Conservation (phyloP, 2,797 vertebrate species). For the Peromyscus nudipes region DNA sequence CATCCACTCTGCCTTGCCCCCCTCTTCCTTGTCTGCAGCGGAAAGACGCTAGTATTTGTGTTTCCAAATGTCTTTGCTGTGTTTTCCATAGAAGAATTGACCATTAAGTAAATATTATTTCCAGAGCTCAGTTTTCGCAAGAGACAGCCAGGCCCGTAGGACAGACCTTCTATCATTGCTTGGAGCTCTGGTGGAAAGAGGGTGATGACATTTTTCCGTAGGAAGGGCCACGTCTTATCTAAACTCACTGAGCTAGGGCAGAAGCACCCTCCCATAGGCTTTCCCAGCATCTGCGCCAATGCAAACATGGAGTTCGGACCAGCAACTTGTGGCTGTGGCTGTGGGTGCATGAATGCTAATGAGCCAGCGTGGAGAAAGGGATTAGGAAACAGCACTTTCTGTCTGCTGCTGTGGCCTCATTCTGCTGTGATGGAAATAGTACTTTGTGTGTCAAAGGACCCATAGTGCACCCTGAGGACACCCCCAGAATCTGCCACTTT, state of each 20-base stretch:
- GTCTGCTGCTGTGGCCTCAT: background rate
- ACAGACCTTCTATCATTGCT: background rate
- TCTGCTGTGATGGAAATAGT: background rate
- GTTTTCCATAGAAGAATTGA: slow-evolving; percentile 27
- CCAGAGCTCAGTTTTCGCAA: slow-evolving; percentile 39
- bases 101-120: slow-evolving; percentile 52
- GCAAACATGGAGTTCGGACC: background rate
- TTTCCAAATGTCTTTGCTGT: slow-evolving; percentile 40
- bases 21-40: background rate
- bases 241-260: background rate
- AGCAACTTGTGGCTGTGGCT: background rate
- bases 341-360: background rate
- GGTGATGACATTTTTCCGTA: slow-evolving; percentile 66
- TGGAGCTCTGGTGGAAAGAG: background rate
- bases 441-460: background rate
- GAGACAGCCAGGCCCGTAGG: background rate
- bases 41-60: slow-evolving; percentile 1
- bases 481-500: background rate
- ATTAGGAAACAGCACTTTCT: background rate
- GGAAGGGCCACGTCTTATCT: slow-evolving; percentile 13
- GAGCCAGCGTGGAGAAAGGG: background rate
- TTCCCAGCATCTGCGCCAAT: background rate
- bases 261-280: background rate
- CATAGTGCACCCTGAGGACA: background rate
- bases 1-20: accelerated